Base-by-base conservation (phyloP, 2,797 vertebrate species). In the Hozukius guyotensis region DNA sequence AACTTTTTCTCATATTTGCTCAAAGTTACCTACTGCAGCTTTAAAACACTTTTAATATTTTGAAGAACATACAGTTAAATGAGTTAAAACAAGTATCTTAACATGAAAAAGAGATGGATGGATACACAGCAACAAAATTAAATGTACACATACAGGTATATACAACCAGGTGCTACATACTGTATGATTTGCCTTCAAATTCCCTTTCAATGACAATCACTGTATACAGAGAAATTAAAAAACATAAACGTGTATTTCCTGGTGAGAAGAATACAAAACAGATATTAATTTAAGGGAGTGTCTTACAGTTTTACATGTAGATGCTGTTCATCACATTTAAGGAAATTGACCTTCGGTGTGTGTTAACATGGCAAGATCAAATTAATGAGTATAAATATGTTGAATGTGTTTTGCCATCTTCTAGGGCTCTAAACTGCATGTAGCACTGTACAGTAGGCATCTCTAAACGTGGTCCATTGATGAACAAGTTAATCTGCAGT, bases 381-480 rank as follows among this genome's bases (percentile, higher is more conserved):
- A 64, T 24, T 14, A 72, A 32, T 29, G 52, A 55, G 53, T 55
- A 78, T 16, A 16, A 74, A 76, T 78, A 65, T 71, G 59, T 56
- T 89, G 88, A 93, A 92, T 93, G 85, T 89, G 75, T 83, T 85
- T 87, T 73, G 20, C 52, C 80, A 78, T 83, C 53, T 81, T 81
- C 59, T 75, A 25, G 59, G 87, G 83, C 73, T 88, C 75, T 57
- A 27, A 77, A 65, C 77, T 90, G 92, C 94, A 92, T 93, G 93
- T 86, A 81, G 89, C 89, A 72, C 62, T 87, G 69, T 70, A 82
- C 80, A 86, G 78, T 73, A 61, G 67, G 60, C 11, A 29, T 86
- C 72, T 77, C 46, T 61, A 62, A 84, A 68, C 53, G 63, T 68
- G 59, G 27, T 85, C 66, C 74, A 65, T 84, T 14, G 8, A 62